Evolutionary conservation across 2,113 vertebrate species (phyloP), one percentile per base, ranked within the genome.

Genomic region (Trochalopteron elliotii): DNA sequence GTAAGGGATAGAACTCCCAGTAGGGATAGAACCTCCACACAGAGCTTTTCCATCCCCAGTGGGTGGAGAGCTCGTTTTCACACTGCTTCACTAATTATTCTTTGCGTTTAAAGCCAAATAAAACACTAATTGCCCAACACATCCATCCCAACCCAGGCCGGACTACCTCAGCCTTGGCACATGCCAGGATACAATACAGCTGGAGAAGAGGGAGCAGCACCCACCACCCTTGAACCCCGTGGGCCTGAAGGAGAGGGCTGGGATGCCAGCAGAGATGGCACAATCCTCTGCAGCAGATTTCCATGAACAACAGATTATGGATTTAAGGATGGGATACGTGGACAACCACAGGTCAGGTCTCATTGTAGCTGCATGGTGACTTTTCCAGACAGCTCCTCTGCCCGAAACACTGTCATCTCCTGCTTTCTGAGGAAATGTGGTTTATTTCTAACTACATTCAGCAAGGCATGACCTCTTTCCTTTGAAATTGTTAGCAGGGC

Each of bases 401-500:
- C 35, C 71, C 78, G 39, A 22, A 90, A 13, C 7, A 13, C 35
- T 35, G 31, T 64, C 35, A 84, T 28, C 35, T 68, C 70, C 49
- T 4, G 21, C 47, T 93, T 90, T 93, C 31, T 56, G 72, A 84
- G 49, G 49, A 75, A 92, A 91, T 7, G 25, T 0, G 0, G 16
- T 50, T 94, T 76, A 76, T 87, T 94, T 70, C 0, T 0, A 83
- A 86, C 72, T 64, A 75, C 28, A 53, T 49, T 75, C 77, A 67
- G 57, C 53, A 91, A 78, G 69, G 56, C 49, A 25, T 72, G 87
- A 94, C 80, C 93, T 79, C 72, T n/a, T 89, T 76, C 61, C 77
- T 89, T 94, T 92, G 91, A 95, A 92, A 96, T 11, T 52, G 69
- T 40, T 63, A 84, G 49, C 55, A 70, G 76, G 49, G 89, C 81